Evolutionary conservation across 2,888 invertebrate genomes (phyloP).

Genomic region (Sphaerolaimus hirsutus): DNA sequence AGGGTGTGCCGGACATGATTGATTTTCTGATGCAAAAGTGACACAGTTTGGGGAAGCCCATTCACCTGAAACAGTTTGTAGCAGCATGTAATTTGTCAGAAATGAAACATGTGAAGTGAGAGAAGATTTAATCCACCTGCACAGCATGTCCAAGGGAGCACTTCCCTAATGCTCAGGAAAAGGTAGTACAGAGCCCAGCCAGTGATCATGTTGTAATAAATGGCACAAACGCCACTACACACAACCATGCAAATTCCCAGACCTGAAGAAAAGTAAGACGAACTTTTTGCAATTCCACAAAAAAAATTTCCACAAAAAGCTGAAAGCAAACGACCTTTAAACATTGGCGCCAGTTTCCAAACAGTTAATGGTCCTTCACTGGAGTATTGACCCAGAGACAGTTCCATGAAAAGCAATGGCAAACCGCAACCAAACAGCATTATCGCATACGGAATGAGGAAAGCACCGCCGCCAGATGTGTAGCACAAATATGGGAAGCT

Average conservation of each 20-base stretch:
- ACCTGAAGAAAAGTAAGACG: no score
- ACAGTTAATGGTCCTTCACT: conserved; percentile 27
- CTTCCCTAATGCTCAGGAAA: conserved; percentile 27
- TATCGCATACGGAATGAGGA: conserved; percentile 26
- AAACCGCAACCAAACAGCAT: conserved; percentile 26
- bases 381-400: conserved; percentile 26
- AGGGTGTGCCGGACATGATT: no score
- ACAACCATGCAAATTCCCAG: conserved; percentile 33
- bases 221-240: conserved; percentile 29
- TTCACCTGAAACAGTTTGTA: conserved; percentile 8
- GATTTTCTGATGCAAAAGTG: conserved; percentile 2
- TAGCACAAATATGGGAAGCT: conserved; percentile 35
- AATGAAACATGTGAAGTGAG: no score
- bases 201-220: conserved; percentile 34
- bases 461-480: conserved; percentile 26
- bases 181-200: conserved; percentile 33
- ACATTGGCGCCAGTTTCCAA: conserved; percentile 24
- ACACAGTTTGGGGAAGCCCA: conserved; percentile 26
- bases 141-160: conserved; percentile 30
- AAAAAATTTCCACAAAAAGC: no score
- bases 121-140: no score
- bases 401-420: conserved; percentile 26
- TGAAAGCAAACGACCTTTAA: no score
- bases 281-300: no score
- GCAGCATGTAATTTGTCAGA: no score